phyloP scores from a whole-genome alignment of 2,797 vertebrate genomes.

The Spinus pinus region DNA sequence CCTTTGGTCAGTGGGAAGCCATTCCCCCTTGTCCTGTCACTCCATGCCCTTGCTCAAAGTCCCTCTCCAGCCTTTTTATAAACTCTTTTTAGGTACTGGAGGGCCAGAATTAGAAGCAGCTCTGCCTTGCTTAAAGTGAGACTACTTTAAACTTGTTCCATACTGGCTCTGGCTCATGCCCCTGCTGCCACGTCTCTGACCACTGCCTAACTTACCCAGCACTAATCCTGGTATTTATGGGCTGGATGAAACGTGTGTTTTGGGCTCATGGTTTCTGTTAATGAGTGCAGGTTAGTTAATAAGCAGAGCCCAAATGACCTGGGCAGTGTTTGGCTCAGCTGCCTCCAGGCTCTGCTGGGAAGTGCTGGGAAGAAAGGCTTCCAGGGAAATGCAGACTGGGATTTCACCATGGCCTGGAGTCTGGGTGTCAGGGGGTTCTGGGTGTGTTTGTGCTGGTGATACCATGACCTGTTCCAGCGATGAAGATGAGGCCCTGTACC shows the following conservation, averaged over 20 bases:
- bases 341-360: not conserved
- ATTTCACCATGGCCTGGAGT: not conserved
- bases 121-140: not conserved
- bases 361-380: not conserved
- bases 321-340: not conserved
- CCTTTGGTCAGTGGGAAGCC: not conserved
- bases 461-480: conserved; percentile 66
- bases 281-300: conserved; percentile 7
- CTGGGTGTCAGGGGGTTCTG: not conserved
- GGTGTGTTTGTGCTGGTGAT: not conserved
- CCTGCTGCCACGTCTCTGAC: not conserved
- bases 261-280: not conserved
- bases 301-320: not conserved
- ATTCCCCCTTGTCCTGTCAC: not conserved
- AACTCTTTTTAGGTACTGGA: not conserved
- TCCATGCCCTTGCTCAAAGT: not conserved
- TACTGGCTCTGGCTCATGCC: not conserved
- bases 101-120: not conserved
- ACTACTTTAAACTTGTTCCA: not conserved
- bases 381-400: not conserved
- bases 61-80: not conserved
- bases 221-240: not conserved
- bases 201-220: not conserved
- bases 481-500: conserved; percentile 88
- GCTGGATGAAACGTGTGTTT: not conserved